Percentiles rank a stretch among this genome's conserved stretches.
Conservation (phyloP, 2,113 vertebrate species). For the Meles meles region DNA sequence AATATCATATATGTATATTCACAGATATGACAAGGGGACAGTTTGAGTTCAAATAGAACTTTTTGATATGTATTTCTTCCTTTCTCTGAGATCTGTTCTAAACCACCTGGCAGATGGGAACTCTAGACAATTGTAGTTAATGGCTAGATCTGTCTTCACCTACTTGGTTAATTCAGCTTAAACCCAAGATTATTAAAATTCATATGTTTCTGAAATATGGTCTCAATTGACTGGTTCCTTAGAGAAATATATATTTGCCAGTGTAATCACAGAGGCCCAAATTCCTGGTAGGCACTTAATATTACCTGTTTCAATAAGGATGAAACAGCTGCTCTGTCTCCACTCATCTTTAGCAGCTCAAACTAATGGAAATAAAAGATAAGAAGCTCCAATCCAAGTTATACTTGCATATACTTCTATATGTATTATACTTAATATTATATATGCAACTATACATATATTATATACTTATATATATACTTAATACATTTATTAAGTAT, state of each 20-base stretch:
- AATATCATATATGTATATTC: constrained; percentile 8
- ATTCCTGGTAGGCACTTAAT: constrained; percentile 43
- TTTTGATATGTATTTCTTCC: constrained; percentile 11
- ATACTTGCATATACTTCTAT: not conserved
- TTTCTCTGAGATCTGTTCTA: constrained; percentile 3
- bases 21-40: not conserved
- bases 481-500: not conserved
- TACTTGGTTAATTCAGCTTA: constrained; percentile 59
- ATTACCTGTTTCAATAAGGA: not conserved
- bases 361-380: constrained; percentile 8
- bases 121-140: constrained; percentile 33
- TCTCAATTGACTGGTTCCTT: constrained; percentile 46
- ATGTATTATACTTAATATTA: not conserved
- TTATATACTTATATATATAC: not conserved
- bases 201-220: constrained; percentile 50
- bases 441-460: no score
- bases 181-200: constrained; percentile 68
- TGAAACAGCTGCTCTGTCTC: not conserved
- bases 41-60: not conserved
- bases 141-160: constrained; percentile 57
- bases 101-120: constrained; percentile 59
- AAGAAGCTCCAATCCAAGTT: not conserved
- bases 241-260: constrained; percentile 57
- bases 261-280: constrained; percentile 10
- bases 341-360: constrained; percentile 2